Evolutionary conservation across 2,888 invertebrate species (phyloP), one percentile per base, ranked within the genome.

Genomic region (Leptogaster cylindrica): DNA sequence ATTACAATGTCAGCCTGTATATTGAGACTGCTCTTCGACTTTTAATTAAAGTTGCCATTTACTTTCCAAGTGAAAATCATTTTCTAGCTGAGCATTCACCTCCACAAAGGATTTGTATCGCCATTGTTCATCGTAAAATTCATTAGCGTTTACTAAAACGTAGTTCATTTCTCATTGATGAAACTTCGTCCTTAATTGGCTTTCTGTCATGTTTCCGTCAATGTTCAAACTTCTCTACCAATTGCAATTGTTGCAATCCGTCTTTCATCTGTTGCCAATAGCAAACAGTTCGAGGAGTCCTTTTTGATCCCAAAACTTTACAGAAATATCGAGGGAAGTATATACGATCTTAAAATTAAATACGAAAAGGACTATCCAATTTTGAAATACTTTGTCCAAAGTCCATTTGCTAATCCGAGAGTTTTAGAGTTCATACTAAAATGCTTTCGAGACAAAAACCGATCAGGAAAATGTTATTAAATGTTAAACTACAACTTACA

Each of bases 161-260:
- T 6, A 39, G 3, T 39, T 39, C 39, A 39, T 10, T 39, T 14
- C 10, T 3, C 14, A 18, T 4, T 4, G 10, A 41, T 18, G 41
- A 14, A 41, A 41, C 14, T 41, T 41, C 10, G 14, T 3, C 41
- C 18, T 5, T 16, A 41, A 41, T 14, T 41, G 3, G 41, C 16
- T 41, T 16, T 41, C 12, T 41, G 41, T 41, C 41, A 41, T 41
- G 41, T 14, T 41, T 39, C 39, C 39, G 39, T 39, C 39, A 39
- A 39, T 12, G 39, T 39, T 39, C 14, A 7, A 10, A n/a, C 14
- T 41, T 16, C 18, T n/a, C n/a, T 41, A 4, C 14, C 16, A 1
- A 41, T 41, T 41, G 1, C 20, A 3, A 41, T 41, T 41, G 14
- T 39, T 39, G 39, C 39, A 39, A 14, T 39, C 10, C 39, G 39